These are phyloP conservation scores for Coleophora flavipennella DNA, from an alignment of 2,888 invertebrate genomes.

Conservation along the genomic window DNA sequence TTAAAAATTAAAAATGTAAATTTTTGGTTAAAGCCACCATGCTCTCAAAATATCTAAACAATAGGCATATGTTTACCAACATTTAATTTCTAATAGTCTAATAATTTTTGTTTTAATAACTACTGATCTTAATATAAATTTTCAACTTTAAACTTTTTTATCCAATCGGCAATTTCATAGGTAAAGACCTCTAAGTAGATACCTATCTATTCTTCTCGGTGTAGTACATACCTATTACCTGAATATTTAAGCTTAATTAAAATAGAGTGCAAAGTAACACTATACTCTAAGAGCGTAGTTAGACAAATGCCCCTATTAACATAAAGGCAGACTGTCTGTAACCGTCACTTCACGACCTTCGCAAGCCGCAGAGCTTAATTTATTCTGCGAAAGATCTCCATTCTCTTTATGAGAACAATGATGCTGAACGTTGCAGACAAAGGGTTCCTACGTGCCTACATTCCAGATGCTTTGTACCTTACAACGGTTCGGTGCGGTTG, in stretches of 20 bases:
- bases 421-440: constrained; percentile 39
- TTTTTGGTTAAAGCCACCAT: too few species aligned
- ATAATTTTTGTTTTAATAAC: too few species aligned
- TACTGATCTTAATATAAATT: too few species aligned
- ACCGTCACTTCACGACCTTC: constrained; percentile 16
- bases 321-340: not conserved
- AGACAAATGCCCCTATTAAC: not conserved
- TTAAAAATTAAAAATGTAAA: too few species aligned
- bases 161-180: too few species aligned
- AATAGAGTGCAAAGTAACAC: not conserved
- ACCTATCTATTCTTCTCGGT: too few species aligned
- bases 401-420: constrained; percentile 21
- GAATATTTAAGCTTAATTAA: not conserved
- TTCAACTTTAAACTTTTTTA: too few species aligned
- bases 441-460: constrained; percentile 22
- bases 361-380: constrained; percentile 35
- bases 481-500: constrained; percentile 16
- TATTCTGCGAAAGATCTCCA: constrained; percentile 31
- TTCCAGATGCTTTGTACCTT: constrained; percentile 31
- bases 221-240: too few species aligned
- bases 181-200: too few species aligned
- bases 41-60: too few species aligned
- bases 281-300: not conserved
- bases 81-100: too few species aligned
- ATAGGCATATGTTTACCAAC: too few species aligned